Base-by-base conservation (phyloP, 2,797 vertebrate genomes). In the Netta rufina region DNA sequence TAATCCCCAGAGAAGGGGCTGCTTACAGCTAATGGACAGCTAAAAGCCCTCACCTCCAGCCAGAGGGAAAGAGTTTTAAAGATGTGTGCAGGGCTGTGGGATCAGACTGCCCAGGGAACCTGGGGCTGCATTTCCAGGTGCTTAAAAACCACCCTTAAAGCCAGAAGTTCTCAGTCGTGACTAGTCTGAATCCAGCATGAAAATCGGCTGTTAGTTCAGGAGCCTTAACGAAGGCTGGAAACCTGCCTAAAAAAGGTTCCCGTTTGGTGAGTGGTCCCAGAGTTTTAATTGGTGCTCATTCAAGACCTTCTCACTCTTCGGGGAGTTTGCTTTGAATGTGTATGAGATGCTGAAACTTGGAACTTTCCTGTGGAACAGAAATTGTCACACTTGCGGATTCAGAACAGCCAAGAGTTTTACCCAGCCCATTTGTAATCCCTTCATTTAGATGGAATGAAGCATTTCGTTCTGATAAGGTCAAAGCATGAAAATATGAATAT, bases 401-500 rank as follows among this genome's bases (percentile, higher is more conserved):
- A 91, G 91, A 93, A 19, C 85, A 93, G 91, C 87, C 74, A 64
- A 58, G 91, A 88, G 74, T 92, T 96, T 92, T 77, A 90, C 77
- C 94, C 86, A 93, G 57, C 90, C 94, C 81, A 83, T 93, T 92
- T 97, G 95, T 96, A 94, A 96, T 96, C 91, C 92, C 95, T 96
- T 96, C 95, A 96, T 96, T 96, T 96, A 92, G 91, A 95, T 96
- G 94, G 95, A 94, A 94, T 90, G 95, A 96, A 95, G 89, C 58
- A 3, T 95, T 97, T 92, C 87, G 3, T 94, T 92, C 94, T 95
- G 94, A 96, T 97, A 94, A 95, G 95, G 95, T 96, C 95, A 96
- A 95, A 96, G 90, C 95, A 92, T 80, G 94, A 96, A 96, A 96
- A 92, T 93, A 94, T 95, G 95, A 96, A 96, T 96, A 93, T 83